Evolutionary conservation across 2,888 invertebrate genomes (phyloP).

Genomic region (Hypena proboscidalis): DNA sequence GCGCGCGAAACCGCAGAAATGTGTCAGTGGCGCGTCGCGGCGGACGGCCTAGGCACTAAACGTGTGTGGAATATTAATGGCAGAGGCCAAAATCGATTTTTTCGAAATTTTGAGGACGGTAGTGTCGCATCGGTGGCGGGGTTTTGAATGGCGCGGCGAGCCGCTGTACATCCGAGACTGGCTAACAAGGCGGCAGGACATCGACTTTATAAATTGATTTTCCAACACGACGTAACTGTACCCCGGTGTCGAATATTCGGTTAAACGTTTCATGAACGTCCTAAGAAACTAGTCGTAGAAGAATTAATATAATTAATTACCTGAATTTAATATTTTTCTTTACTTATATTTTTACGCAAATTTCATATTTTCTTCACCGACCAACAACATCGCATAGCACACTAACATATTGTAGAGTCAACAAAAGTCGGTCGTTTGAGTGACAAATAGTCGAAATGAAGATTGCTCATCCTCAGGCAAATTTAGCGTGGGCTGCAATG

Average conservation of each 20-base stretch:
- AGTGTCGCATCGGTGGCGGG: slow-evolving; percentile 68
- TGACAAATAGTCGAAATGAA: too few species aligned
- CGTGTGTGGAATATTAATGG: slow-evolving; percentile 71
- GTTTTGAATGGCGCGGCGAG: slow-evolving; percentile 73
- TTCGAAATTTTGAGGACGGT: slow-evolving; percentile 74
- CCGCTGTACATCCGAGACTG: slow-evolving; percentile 72
- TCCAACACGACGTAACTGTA: slow-evolving; percentile 77
- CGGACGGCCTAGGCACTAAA: slow-evolving; percentile 76
- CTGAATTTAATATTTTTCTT: too few species aligned
- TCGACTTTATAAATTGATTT: slow-evolving; percentile 83
- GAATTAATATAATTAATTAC: too few species aligned
- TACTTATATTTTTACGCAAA: too few species aligned
- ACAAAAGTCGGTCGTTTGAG: too few species aligned
- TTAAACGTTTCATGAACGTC: slow-evolving; percentile 44
- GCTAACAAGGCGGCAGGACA: slow-evolving; percentile 75
- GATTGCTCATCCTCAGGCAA: too few species aligned
- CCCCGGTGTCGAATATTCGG: slow-evolving; percentile 41
- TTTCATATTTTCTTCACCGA: too few species aligned
- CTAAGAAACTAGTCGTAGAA: slow-evolving; percentile 20
- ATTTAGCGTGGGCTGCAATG: too few species aligned
- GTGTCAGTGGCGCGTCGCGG: slow-evolving; percentile 82
- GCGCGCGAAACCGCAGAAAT: slow-evolving; percentile 80
- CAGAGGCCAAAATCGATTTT: slow-evolving; percentile 62
- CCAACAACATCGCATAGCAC: neutral
- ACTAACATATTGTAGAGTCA: slow-evolving; percentile 5